Conservation (phyloP, 2,888 invertebrate genomes). For the Arenicola marina region DNA sequence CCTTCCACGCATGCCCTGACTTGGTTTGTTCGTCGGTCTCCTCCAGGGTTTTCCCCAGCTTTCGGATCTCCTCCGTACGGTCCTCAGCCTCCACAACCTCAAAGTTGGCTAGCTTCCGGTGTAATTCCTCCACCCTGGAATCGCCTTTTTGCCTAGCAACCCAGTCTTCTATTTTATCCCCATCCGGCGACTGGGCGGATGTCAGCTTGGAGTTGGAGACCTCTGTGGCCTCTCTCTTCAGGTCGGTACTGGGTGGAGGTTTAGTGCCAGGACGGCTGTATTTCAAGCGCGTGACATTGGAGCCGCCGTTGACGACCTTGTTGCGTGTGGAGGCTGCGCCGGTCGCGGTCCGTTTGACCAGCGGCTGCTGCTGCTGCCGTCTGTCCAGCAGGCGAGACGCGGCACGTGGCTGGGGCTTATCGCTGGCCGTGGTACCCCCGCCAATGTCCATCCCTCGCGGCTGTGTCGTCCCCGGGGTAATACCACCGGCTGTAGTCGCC, state of each 20-base stretch:
- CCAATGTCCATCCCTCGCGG: not conserved
- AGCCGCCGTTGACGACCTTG: not conserved
- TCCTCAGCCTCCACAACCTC: not conserved
- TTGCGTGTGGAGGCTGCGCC: not conserved
- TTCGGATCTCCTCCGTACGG: not conserved
- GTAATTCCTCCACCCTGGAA: not conserved
- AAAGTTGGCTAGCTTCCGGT: not conserved
- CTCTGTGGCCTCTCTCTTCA: not conserved
- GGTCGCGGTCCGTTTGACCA: not conserved
- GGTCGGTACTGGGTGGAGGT: too few species aligned
- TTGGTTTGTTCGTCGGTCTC: too few species aligned
- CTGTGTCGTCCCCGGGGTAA: too few species aligned
- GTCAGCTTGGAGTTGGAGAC: not conserved
- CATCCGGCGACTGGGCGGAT: not conserved
- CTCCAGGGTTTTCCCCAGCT: not conserved
- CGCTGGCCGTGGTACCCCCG: not conserved
- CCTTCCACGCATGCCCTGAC: too few species aligned
- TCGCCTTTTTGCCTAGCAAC: not conserved
- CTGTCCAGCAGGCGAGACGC: not conserved
- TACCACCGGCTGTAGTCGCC: not conserved
- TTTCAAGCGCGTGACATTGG: not conserved
- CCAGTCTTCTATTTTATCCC: not conserved
- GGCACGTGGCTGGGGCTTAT: not conserved
- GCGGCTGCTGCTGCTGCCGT: not conserved
- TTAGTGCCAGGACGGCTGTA: too few species aligned